These are phyloP conservation scores for Suricata suricatta DNA, from an alignment of 2,113 vertebrate genomes.

Conservation along the genomic window DNA sequence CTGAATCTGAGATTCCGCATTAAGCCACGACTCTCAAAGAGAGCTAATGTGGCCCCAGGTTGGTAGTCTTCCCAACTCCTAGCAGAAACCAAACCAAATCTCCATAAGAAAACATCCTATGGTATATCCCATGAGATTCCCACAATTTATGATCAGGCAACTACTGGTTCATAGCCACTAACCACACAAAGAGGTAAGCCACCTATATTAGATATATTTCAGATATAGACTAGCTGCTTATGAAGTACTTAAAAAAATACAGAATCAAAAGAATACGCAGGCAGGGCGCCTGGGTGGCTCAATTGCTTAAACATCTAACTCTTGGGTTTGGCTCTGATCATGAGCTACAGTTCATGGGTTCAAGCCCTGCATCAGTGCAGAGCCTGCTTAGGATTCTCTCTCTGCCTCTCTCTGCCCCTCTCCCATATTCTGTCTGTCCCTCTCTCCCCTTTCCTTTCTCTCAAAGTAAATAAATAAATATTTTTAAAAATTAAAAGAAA, in stretches of 20 bases:
- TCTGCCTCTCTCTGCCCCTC: too few relatives aligned
- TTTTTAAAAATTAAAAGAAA: too few relatives aligned
- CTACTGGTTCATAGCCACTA: not conserved
- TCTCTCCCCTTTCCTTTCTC: too few relatives aligned
- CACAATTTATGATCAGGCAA: not conserved
- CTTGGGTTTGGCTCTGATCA: too few relatives aligned
- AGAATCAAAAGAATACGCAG: conserved; percentile 1
- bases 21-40: not conserved
- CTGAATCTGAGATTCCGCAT: not conserved
- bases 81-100: not conserved
- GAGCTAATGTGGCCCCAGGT: not conserved
- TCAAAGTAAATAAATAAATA: too few relatives aligned
- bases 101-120: not conserved
- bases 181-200: not conserved
- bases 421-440: too few relatives aligned
- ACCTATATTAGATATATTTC: not conserved
- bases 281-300: too few relatives aligned
- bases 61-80: not conserved
- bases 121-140: not conserved
- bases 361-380: too few relatives aligned
- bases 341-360: too few relatives aligned
- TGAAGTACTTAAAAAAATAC: not conserved
- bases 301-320: too few relatives aligned
- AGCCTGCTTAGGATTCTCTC: too few relatives aligned
- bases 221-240: not conserved